Percentiles rank a stretch among this genome's conserved stretches.
phyloP scores from a whole-genome alignment of 2,113 vertebrate species.

The Merops nubicus region DNA sequence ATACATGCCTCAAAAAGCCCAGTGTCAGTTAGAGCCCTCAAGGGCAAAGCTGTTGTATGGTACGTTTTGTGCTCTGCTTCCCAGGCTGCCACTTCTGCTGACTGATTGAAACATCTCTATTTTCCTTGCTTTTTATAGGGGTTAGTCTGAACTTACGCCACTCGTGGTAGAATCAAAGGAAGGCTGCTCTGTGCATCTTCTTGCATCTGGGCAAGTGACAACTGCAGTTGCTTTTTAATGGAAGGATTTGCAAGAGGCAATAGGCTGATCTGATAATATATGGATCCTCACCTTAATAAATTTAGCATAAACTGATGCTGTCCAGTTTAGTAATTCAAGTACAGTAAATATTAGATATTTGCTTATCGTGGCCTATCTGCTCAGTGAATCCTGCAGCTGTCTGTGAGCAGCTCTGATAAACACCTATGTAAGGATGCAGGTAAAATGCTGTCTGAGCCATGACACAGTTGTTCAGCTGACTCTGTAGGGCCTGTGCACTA shows the following conservation, averaged over 20 bases:
- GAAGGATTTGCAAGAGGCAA: not conserved
- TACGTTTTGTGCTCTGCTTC: not conserved
- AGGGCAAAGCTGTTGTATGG: not conserved
- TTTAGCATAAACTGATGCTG: not conserved
- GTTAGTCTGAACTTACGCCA: not conserved
- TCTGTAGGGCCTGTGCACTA: not conserved
- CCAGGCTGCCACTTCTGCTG: not conserved
- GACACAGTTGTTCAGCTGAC: not conserved
- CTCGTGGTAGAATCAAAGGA: not conserved
- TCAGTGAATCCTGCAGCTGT: not conserved
- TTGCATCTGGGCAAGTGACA: not conserved
- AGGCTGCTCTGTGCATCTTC: not conserved
- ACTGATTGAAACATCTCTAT: not conserved
- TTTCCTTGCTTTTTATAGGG: not conserved
- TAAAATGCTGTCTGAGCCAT: not conserved
- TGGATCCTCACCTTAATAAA: not conserved
- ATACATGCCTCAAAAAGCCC: not conserved
- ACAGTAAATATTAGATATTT: not conserved
- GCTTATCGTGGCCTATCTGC: not conserved
- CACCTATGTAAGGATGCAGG: accelerated
- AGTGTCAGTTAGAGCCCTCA: not conserved
- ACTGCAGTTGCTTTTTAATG: not conserved
- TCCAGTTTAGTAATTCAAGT: not conserved
- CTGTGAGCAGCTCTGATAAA: not conserved
- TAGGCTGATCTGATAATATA: not conserved